phyloP scores from a whole-genome alignment of 2,888 invertebrate species.

The Leucoma salicis region DNA sequence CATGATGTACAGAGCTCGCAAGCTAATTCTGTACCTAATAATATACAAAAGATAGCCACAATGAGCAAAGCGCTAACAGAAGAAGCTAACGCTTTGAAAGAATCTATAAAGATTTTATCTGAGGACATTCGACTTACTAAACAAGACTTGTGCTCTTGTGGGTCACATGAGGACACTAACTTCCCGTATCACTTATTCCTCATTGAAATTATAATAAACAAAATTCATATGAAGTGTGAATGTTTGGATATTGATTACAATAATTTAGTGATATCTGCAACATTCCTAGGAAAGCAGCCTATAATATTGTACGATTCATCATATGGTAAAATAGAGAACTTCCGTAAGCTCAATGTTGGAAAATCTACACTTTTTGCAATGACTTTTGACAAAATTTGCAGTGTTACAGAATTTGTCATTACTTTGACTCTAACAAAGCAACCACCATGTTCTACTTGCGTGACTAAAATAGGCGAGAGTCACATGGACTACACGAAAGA shows the following conservation, averaged over 20 bases:
- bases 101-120: conserved; percentile 63
- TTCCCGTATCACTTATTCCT: conserved; percentile 74
- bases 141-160: conserved; percentile 39
- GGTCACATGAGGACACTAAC: conserved; percentile 49
- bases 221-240: conserved; percentile 76
- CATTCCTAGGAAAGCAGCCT: conserved; percentile 67
- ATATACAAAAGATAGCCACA: conserved; percentile 64
- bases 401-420: conserved; percentile 61
- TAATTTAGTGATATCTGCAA: conserved; percentile 66
- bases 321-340: conserved; percentile 62
- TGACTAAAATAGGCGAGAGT: conserved; percentile 67
- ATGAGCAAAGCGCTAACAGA: conserved; percentile 67
- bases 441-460: conserved; percentile 66
- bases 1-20: conserved; percentile 34
- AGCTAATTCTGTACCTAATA: conserved; percentile 42
- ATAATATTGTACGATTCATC: conserved; percentile 65
- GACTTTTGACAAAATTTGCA: conserved; percentile 75
- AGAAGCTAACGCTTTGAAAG: conserved; percentile 66
- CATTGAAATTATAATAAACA: conserved; percentile 70
- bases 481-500: conserved; percentile 65
- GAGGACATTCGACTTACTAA: conserved; percentile 61
- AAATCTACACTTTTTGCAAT: conserved; percentile 73
- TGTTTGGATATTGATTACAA: conserved; percentile 71
- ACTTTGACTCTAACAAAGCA: conserved; percentile 61
- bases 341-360: conserved; percentile 63